phyloP scores from a whole-genome alignment of 2,797 vertebrate species.

The Dryobates pubescens region DNA sequence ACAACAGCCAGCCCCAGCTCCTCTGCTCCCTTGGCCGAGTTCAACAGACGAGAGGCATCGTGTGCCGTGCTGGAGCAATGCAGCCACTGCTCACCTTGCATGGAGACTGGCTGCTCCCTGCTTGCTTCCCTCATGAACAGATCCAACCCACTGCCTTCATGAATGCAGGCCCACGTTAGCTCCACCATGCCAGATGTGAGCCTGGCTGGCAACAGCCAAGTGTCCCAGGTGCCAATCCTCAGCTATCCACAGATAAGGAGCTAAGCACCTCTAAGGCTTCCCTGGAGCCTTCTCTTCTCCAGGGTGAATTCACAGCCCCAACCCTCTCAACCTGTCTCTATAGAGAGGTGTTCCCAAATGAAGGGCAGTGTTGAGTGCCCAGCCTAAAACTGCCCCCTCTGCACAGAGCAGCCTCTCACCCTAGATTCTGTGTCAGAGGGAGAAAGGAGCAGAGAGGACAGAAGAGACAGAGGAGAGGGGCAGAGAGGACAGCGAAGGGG shows the following conservation, averaged over 20 bases:
- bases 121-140: background rate
- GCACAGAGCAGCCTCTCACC: background rate
- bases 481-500: background rate
- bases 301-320: too few species aligned
- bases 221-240: too few species aligned
- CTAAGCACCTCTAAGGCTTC: too few species aligned
- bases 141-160: too few species aligned
- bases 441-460: background rate
- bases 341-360: too few species aligned
- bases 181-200: too few species aligned
- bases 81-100: background rate
- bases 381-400: background rate
- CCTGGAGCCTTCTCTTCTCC: too few species aligned
- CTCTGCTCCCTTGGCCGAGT: background rate
- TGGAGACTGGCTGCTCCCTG: background rate
- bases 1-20: background rate
- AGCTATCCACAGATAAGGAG: too few species aligned
- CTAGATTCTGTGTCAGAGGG: background rate
- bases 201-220: too few species aligned
- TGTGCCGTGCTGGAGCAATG: rapidly evolving
- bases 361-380: background rate
- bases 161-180: too few species aligned
- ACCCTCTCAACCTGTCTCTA: too few species aligned
- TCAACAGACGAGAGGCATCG: background rate
- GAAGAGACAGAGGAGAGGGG: background rate